Conservation (phyloP, 2,888 invertebrate genomes). For the Strigamia maritima region DNA sequence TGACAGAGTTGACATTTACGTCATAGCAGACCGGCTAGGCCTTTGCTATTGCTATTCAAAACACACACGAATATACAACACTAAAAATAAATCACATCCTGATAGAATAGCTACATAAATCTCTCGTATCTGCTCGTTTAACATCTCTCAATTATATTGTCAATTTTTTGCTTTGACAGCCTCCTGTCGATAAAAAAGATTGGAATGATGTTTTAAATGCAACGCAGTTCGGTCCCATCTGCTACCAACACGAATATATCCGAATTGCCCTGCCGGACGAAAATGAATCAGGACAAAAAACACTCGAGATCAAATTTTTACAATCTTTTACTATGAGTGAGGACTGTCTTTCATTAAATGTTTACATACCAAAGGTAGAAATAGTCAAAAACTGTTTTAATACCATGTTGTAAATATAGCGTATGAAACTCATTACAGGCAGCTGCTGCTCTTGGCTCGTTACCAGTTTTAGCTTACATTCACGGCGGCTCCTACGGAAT, state of each 20-base stretch:
- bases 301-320: slow-evolving; percentile 46
- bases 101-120: too few species aligned
- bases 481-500: slow-evolving; percentile 51
- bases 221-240: slow-evolving; percentile 49
- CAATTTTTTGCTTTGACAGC: too few species aligned
- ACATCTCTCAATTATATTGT: too few species aligned
- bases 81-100: too few species aligned
- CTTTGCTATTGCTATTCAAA: too few species aligned
- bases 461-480: slow-evolving; percentile 50
- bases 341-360: slow-evolving; percentile 51
- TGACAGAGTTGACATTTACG: too few species aligned
- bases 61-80: too few species aligned
- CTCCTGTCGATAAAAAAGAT: slow-evolving; percentile 46
- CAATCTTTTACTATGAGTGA: slow-evolving; percentile 50
- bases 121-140: too few species aligned
- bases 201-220: slow-evolving; percentile 48
- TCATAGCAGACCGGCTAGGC: too few species aligned
- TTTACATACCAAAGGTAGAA: slow-evolving; percentile 48
- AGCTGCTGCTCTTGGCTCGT: neutral
- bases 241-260: slow-evolving; percentile 48
- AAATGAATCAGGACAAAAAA: slow-evolving; percentile 43
- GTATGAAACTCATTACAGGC: too few species aligned
- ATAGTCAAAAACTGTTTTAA: too few species aligned
- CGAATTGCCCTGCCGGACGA: slow-evolving; percentile 49
- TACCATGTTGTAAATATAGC: too few species aligned